A percentile compares a stretch with the other conserved stretches of the same genome.
phyloP scores from a whole-genome alignment of 2,113 vertebrate species.

The Lamprologus lemairii region DNA sequence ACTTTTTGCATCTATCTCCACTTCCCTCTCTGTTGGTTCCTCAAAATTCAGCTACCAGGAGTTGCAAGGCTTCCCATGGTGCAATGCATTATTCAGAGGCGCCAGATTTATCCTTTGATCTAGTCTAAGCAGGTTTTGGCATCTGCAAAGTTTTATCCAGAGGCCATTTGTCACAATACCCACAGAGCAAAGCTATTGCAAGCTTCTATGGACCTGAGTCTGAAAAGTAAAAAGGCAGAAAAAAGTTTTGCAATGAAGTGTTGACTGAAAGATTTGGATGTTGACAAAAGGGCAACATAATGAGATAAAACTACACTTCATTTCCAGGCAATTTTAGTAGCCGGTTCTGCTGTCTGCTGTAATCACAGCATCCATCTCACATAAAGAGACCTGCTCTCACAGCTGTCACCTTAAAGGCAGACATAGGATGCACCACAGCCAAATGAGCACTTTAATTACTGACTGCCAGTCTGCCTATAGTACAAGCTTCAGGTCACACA shows the following conservation, averaged over 20 bases:
- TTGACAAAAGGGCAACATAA: background rate
- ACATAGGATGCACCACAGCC: slow-evolving; percentile 15
- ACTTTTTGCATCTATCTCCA: background rate
- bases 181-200: background rate
- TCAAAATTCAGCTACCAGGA: slow-evolving; percentile 11
- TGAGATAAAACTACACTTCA: background rate
- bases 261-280: background rate
- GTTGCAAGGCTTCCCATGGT: background rate
- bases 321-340: background rate
- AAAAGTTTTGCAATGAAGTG: background rate
- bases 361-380: slow-evolving; percentile 52
- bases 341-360: slow-evolving; percentile 1
- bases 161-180: background rate
- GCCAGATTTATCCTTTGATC: slow-evolving; percentile 8
- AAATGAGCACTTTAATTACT: slow-evolving; percentile 57
- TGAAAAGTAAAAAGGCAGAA: background rate
- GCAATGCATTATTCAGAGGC: slow-evolving; percentile 19
- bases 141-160: background rate
- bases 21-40: background rate
- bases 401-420: slow-evolving; percentile 41
- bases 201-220: background rate
- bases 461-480: slow-evolving; percentile 17
- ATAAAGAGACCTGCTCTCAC: background rate
- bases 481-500: background rate
- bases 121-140: background rate